Percentiles rank a stretch among this genome's conserved stretches.
These are phyloP conservation scores for Hyles lineata DNA, from an alignment of 2,888 invertebrate genomes.

Conservation along the genomic window DNA sequence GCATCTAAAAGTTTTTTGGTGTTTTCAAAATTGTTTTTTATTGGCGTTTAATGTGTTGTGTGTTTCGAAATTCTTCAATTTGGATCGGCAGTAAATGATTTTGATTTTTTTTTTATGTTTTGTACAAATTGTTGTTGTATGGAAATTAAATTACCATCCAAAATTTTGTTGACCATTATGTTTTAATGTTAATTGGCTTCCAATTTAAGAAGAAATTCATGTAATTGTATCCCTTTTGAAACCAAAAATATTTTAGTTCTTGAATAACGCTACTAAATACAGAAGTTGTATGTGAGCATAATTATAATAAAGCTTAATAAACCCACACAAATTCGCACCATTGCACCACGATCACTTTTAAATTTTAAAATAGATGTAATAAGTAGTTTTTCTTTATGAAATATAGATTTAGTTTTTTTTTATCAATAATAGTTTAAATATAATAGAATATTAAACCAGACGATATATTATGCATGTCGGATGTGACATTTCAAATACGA, in stretches of 20 bases:
- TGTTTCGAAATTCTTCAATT: neutral
- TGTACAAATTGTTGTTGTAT: neutral
- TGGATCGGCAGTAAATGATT: conserved; percentile 5
- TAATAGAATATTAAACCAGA: neutral
- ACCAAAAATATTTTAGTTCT: conserved; percentile 21
- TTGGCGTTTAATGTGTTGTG: conserved; percentile 5
- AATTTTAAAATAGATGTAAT: conserved; percentile 39
- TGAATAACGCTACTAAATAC: conserved; percentile 11
- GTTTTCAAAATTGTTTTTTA: conserved; percentile 10
- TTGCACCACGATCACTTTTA: conserved; percentile 47
- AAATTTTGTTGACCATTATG: neutral
- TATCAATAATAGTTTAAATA: neutral
- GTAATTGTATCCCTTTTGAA: neutral
- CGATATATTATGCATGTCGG: too few species aligned
- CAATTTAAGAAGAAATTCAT: neutral
- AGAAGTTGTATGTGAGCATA: conserved; percentile 18
- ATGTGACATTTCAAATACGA: too few species aligned
- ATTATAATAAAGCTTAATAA: conserved; percentile 66
- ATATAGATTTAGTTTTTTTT: neutral
- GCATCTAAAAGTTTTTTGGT: conserved; percentile 22
- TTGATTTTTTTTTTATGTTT: neutral
- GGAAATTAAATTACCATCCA: neutral
- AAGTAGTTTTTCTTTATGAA: neutral
- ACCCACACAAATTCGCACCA: conserved; percentile 83
- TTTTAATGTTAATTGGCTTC: neutral